phyloP scores from a whole-genome alignment of 2,113 vertebrate species.

The Calidris pygmaea region DNA sequence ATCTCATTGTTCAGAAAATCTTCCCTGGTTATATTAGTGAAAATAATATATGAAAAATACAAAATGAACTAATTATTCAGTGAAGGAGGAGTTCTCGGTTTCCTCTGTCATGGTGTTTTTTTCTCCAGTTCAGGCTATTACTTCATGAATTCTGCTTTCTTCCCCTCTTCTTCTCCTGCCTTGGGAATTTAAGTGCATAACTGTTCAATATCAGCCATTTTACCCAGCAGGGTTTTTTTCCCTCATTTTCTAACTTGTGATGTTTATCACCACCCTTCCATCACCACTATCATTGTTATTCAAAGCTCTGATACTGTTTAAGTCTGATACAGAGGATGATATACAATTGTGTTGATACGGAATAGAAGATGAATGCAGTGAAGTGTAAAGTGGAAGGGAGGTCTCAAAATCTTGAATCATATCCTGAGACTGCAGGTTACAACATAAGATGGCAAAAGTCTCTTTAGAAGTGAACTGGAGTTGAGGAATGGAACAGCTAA shows the following conservation, averaged over 20 bases:
- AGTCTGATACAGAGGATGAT: background rate
- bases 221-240: background rate
- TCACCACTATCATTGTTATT: background rate
- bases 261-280: background rate
- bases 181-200: background rate
- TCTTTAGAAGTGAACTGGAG: background rate
- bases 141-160: background rate
- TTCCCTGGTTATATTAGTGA: background rate
- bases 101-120: background rate
- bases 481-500: background rate
- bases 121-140: background rate
- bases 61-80: background rate
- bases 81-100: background rate
- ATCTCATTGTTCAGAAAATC: background rate
- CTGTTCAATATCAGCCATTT: background rate
- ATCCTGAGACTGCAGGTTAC: background rate
- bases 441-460: background rate
- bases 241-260: background rate
- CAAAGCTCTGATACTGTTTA: background rate
- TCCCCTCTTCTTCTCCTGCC: rapidly evolving
- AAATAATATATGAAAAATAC: background rate
- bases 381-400: background rate
- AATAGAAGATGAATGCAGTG: background rate
- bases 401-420: background rate
- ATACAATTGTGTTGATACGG: background rate